A percentile compares a stretch with the other conserved stretches of the same genome.
These are phyloP conservation scores for Scaptomyza reducta DNA, from an alignment of 2,888 invertebrate genomes.

Conservation along the genomic window DNA sequence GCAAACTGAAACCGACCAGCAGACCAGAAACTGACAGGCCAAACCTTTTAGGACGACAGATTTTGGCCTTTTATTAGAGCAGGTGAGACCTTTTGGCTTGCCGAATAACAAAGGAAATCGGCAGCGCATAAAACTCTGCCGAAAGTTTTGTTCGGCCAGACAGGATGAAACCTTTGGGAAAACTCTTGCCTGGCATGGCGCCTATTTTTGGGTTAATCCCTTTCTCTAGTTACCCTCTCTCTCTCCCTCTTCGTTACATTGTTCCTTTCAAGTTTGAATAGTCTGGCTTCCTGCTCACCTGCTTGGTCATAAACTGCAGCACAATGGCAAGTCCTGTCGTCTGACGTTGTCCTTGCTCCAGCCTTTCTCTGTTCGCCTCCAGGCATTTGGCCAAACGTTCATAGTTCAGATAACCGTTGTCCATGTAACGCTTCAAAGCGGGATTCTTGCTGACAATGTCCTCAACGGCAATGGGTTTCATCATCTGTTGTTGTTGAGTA, in stretches of 20 bases:
- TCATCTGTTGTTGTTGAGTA: background rate
- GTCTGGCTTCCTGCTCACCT: conserved; percentile 85
- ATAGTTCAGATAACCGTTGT: conserved; percentile 67
- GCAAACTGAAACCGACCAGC: background rate
- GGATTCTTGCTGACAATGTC: conserved; percentile 42
- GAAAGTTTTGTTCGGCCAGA: conserved; percentile 25
- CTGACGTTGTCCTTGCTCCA: conserved; percentile 85
- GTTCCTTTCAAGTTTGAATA: background rate
- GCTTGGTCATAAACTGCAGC: conserved; percentile 92
- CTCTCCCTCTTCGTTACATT: background rate
- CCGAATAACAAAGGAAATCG: conserved; percentile 40
- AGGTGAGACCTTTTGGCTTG: conserved; percentile 19
- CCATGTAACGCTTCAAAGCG: conserved; percentile 44
- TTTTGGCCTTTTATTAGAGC: conserved; percentile 69
- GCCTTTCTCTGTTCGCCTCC: conserved; percentile 35
- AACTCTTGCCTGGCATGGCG: conserved; percentile 44
- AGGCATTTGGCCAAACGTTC: conserved; percentile 60
- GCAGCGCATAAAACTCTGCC: conserved; percentile 9
- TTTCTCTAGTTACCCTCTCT: background rate
- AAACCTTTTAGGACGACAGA: background rate
- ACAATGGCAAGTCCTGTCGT: conserved; percentile 93
- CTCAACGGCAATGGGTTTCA: conserved; percentile 6
- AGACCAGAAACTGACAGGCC: background rate
- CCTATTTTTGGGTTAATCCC: conserved; percentile 47
- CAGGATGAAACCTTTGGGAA: conserved; percentile 6